Base-by-base conservation (phyloP, 1,140 invertebrate species). In the Aphis gossypii region DNA sequence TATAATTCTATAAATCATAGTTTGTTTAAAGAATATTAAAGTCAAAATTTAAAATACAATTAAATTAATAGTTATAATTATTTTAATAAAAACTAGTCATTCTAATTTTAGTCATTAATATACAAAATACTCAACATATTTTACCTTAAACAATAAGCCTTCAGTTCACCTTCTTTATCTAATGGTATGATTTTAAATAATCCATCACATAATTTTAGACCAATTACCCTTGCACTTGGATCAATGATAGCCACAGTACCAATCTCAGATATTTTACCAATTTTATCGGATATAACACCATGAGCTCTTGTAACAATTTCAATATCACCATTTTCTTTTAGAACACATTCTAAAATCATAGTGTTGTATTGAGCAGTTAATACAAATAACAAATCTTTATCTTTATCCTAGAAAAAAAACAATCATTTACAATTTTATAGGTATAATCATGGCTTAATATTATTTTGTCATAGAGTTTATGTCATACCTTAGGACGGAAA, bases 211-310 rank as follows among this genome's bases (percentile, higher is more conserved):
- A 99, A 96, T 94, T 99, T 96, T 68, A 99, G 96, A 30, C 99
- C 99, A 95, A 99, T 99, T 0, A 98, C 97, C 94, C 98, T 96
- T 46, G 98, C 98, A 95, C 98, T 97, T 54, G 99, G 99, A 96
- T 99, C 99, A 94, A 99, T 98, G 1, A 99, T 98, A 30, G 98
- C 98, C 94, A 99, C 97, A 88, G 99, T 99, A 54, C 98, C 98
- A 93, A 98, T 99, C 95, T 99, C 99, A 5, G 98, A 98, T 14
- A 97, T 97, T 95, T 98, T 98, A 1, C 98, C 98, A 94, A 98
- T 98, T 95, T 96, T 96, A 95, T 99, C 99, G 9, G 98, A 96
- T 21, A 99, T 98, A 97, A 99, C 99, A 18, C 99, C 99, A 95
- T 99, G 98, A 23, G 99, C 98, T 95, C 98, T 97, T 6, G 99